These are phyloP conservation scores for Boulengeromyrus knoepffleri DNA, from an alignment of 2,113 vertebrate species.

Conservation along the genomic window DNA sequence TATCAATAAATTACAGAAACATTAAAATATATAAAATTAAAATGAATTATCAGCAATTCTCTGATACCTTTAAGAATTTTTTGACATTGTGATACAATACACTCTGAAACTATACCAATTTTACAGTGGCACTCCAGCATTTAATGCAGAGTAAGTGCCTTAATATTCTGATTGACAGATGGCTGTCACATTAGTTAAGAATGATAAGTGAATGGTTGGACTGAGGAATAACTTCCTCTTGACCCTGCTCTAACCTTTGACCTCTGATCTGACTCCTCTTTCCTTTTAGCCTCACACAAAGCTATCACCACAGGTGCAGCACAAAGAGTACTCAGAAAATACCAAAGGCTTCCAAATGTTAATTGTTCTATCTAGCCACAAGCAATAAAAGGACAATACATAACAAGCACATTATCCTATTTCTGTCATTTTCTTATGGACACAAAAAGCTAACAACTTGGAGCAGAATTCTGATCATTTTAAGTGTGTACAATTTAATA, in stretches of 20 bases:
- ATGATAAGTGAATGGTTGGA: conserved; percentile 83
- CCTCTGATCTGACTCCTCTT: conserved; percentile 80
- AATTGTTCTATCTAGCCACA: conserved; percentile 59
- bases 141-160: conserved; percentile 57
- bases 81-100: conserved; percentile 11
- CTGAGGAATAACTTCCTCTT: conserved; percentile 89
- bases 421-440: conserved; percentile 52
- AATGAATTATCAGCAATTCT: background rate
- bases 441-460: conserved; percentile 46
- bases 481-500: background rate
- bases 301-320: conserved; percentile 77
- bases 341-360: conserved; percentile 51
- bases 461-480: conserved; percentile 28
- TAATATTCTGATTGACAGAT: conserved; percentile 82
- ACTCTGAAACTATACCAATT: background rate
- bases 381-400: conserved; percentile 57
- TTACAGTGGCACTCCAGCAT: conserved; percentile 43
- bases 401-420: conserved; percentile 48
- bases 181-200: conserved; percentile 86
- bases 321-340: conserved; percentile 62
- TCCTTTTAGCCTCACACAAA: conserved; percentile 70
- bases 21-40: background rate
- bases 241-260: conserved; percentile 75
- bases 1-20: background rate
- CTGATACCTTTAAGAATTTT: background rate